Conservation (phyloP, 2,113 vertebrate genomes). For the Ameiurus melas region DNA sequence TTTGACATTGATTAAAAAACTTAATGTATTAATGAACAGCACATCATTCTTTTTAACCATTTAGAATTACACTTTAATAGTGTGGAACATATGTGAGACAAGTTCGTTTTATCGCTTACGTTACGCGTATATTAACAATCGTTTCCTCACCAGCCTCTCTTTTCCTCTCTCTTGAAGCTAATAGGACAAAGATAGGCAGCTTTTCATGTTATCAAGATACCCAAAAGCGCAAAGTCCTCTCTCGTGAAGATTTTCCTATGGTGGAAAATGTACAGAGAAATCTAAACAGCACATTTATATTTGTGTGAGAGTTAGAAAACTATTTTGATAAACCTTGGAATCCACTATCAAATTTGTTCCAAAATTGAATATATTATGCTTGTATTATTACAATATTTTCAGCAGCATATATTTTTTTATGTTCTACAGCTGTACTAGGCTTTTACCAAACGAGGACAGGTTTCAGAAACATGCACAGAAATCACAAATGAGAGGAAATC, state of each 20-base stretch:
- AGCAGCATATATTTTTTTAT: neutral
- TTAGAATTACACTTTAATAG: neutral
- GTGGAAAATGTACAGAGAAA: neutral
- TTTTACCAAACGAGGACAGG: neutral
- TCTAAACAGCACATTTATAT: neutral
- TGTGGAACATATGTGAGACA: neutral
- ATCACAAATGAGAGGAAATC: neutral
- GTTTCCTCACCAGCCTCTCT: neutral
- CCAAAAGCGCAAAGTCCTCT: neutral
- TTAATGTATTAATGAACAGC: neutral
- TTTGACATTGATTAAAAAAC: neutral
- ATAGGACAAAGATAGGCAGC: neutral
- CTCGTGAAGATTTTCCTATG: neutral
- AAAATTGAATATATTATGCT: neutral
- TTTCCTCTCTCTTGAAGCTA: neutral
- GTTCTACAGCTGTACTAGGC: neutral
- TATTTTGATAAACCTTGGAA: neutral
- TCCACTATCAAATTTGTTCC: neutral
- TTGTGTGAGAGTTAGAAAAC: neutral
- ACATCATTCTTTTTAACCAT: neutral
- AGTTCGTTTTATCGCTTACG: neutral
- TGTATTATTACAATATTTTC: neutral
- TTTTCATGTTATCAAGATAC: neutral
- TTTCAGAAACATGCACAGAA: neutral
- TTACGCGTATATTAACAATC: neutral